These are phyloP conservation scores for Metopolophium dirhodum DNA, from an alignment of 1,140 invertebrate genomes.

Conservation along the genomic window DNA sequence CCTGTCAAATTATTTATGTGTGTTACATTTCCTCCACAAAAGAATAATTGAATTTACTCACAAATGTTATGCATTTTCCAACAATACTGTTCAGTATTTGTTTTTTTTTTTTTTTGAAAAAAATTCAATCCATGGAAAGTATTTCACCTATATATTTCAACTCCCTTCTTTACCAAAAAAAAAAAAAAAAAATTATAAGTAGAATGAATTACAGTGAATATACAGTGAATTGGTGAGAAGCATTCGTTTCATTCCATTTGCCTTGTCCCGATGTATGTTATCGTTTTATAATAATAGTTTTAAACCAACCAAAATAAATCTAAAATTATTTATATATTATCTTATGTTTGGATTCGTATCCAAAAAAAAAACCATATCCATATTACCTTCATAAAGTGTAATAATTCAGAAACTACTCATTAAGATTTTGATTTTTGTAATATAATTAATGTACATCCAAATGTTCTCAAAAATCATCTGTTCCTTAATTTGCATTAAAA, in stretches of 20 bases:
- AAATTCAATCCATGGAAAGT: not conserved
- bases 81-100: constrained; percentile 15
- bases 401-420: too few relatives aligned
- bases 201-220: not conserved
- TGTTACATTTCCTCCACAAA: not conserved
- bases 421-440: too few relatives aligned
- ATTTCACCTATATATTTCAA: not conserved
- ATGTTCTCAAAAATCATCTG: too few relatives aligned
- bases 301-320: not conserved
- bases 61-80: not conserved
- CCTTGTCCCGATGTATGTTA: not conserved
- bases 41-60: not conserved
- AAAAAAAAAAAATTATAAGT: not conserved
- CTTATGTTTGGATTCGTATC: too few relatives aligned
- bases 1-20: not conserved
- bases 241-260: not conserved
- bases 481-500: too few relatives aligned
- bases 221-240: not conserved
- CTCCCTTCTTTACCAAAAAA: not conserved
- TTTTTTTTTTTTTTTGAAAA: not conserved
- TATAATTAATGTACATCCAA: too few relatives aligned
- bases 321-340: not conserved
- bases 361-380: too few relatives aligned
- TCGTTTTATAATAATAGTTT: not conserved
- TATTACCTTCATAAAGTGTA: not conserved